Conservation (phyloP, 2,888 invertebrate genomes). For the Mimas tiliae region DNA sequence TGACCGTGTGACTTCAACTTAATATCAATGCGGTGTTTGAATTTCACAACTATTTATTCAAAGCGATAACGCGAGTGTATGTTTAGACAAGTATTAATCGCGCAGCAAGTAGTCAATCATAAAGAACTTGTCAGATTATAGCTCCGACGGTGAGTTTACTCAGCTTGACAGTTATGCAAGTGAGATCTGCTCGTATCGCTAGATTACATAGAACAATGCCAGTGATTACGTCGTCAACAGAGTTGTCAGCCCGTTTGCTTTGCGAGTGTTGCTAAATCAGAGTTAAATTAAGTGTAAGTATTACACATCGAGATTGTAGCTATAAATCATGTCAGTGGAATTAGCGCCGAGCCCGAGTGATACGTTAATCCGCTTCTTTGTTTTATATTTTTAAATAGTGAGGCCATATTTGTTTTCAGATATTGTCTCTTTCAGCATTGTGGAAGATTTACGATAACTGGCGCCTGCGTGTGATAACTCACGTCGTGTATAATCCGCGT, state of each 20-base stretch:
- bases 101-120: constrained; percentile 72
- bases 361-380: constrained; percentile 82
- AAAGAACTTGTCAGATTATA: constrained; percentile 77
- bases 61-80: constrained; percentile 60
- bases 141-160: constrained; percentile 68
- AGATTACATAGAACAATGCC: constrained; percentile 81
- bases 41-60: constrained; percentile 69
- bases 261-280: constrained; percentile 76
- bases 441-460: constrained; percentile 80
- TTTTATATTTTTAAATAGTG: constrained; percentile 83
- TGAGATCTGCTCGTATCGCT: constrained; percentile 74
- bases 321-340: constrained; percentile 80
- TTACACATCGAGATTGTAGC: constrained; percentile 70
- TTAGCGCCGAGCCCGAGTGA: constrained; percentile 72
- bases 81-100: constrained; percentile 70
- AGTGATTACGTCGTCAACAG: constrained; percentile 78
- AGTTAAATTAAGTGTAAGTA: constrained; percentile 71
- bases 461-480: constrained; percentile 78
- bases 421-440: constrained; percentile 75
- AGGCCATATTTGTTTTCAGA: constrained; percentile 82
- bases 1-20: constrained; percentile 58
- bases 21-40: constrained; percentile 59
- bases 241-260: constrained; percentile 69
- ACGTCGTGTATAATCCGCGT: constrained; percentile 79
- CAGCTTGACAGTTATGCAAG: constrained; percentile 79